Evolutionary conservation across 2,797 vertebrate genomes (phyloP), one percentile per base, ranked within the genome.

Genomic region (Sus cebifrons): DNA sequence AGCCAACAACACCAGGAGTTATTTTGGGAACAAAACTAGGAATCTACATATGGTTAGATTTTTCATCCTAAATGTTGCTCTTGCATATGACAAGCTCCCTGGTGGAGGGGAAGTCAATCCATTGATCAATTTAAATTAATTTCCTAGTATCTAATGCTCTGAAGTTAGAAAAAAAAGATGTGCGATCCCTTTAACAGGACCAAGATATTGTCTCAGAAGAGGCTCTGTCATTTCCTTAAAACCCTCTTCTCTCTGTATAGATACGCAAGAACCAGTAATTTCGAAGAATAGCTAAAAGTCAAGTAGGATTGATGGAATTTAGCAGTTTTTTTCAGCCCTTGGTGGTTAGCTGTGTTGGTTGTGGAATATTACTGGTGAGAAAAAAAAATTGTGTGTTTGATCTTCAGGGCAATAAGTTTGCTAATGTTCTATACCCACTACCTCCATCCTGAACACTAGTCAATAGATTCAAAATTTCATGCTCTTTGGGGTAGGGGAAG

Each of bases 1-100:
- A 97, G 94, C 96, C 97, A 97, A 89, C 94, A 95, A 96, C 96
- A 97, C 96, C 97, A 97, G 68, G 84, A 97, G 98, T 97, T 98
- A 98, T 98, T 98, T 96, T 94, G 92, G 96, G 98, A 98, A 89
- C 95, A 83, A 97, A 97, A 96, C 89, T 90, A 64, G 85, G 82
- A 94, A 93, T 94, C 93, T 97, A 67, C 96, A 96, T 90, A 97
- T 96, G 97, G 96, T 89, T 79, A 49, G 81, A 95, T 96, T 95
- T 97, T 96, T 92, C 95, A 88, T 96, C 87, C 20, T 65, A 75
- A 81, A 84, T 58, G 81, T 36, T 85, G 70, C 44, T 96, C 86
- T 85, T 74, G 64, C 75, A 86, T 78, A 27, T 93, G 97, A 97
- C 96, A 97, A 49, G 52, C 58, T 84, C 85, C 68, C 65, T n/a